phyloP scores from a whole-genome alignment of 2,113 vertebrate species.

The Aptenodytes forsteri region DNA sequence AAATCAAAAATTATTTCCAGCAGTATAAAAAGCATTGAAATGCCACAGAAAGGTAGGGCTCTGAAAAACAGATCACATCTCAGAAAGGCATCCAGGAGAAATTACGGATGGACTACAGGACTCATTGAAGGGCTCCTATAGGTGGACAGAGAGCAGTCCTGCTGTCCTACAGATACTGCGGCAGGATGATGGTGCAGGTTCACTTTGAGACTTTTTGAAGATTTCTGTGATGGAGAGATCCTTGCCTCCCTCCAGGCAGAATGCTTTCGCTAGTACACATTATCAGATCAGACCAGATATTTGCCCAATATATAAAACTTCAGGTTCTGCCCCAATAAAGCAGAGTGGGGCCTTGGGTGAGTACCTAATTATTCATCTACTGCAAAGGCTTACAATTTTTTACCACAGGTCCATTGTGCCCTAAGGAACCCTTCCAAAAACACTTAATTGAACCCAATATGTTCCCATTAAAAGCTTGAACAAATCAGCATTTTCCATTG shows the following conservation, averaged over 20 bases:
- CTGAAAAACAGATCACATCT: neutral
- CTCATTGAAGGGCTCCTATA: neutral
- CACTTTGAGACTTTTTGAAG: neutral
- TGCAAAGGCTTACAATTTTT: neutral
- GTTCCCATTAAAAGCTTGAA: constrained; percentile 1
- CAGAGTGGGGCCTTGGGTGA: neutral
- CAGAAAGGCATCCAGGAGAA: neutral
- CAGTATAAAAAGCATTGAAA: neutral
- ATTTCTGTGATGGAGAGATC: neutral
- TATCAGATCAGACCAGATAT: neutral
- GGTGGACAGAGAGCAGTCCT: neutral
- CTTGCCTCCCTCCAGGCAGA: neutral
- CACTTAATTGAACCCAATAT: neutral
- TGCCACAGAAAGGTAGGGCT: neutral
- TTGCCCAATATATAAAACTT: neutral
- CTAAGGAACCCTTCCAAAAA: constrained; percentile 5
- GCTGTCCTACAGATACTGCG: neutral
- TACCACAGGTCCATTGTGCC: neutral
- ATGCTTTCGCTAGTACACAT: neutral
- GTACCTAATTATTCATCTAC: neutral
- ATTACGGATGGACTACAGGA: neutral
- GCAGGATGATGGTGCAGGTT: neutral
- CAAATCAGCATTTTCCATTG: constrained; percentile 1
- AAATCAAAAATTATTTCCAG: neutral
- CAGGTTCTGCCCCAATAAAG: neutral